Base-by-base conservation (phyloP, 2,888 invertebrate genomes). In the Limnephilus lunatus region DNA sequence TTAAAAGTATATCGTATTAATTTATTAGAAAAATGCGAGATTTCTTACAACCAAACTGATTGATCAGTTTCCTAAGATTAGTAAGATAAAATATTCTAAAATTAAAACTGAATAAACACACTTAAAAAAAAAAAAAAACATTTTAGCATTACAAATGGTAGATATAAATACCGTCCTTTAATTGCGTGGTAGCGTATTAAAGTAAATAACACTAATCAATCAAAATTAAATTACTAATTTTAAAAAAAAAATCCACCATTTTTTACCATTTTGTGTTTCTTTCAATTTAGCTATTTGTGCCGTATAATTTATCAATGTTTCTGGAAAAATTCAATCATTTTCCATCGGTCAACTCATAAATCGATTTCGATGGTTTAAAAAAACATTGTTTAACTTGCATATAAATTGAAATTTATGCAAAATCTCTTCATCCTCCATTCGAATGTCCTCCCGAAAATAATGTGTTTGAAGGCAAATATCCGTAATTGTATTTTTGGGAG, bases 371-470 rank as follows among this genome's bases (percentile, higher is more conserved):
- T 48, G 86, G 86, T 32, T 86, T 86, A 48, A 30, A 30, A 44
- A 39, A 86, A 86, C 30, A 30, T 86, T 82, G 88, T 86, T 92
- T 92, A 92, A 32, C 87, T 48, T 88, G 90, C 90, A 92, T 92
- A 92, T 92, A 92, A 92, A 92, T 92, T 92, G 92, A 83, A 92
- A 92, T 92, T 92, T 92, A 92, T 83, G 82, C 39, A 88, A 90
- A 92, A 87, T 15, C 30, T 39, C 48, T 44, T 48, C 14, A 35
- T 86, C 44, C 25, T 9, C 39, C 85, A 85, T 32, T 85, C n/a
- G 12, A 44, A 39, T 86, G 30, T 86, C 86, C 35, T n/a, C 48
- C 14, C n/a, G 30, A 35, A 44, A 86, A n/a, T 86, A 35, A 44
- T 85, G 19, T 44, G 68, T 68, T 31, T 14, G 86, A 86, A 48